Base-by-base conservation (phyloP, 2,888 invertebrate species). In the Clunio marinus region DNA sequence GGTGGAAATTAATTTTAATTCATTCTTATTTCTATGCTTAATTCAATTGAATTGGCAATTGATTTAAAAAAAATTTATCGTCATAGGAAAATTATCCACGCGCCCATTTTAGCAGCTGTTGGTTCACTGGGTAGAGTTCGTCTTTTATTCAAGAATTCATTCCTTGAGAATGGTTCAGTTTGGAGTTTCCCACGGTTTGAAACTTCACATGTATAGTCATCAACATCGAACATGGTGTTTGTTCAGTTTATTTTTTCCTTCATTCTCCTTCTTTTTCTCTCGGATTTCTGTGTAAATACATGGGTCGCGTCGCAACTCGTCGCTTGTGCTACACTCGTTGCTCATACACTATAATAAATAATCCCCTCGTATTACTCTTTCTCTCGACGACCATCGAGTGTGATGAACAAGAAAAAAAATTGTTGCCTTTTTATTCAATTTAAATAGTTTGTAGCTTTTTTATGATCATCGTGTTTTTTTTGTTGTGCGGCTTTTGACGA, bases 171-270 rank as follows among this genome's bases (percentile, higher is more conserved):
- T 63, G 37, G 63, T 37, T 63, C 37, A 22, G 63, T 37, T 63
- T 46, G 37, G 45, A 45, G 63, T 37, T 63, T 63, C 63, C 63
- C 63, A 63, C 63, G 63, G 63, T 63, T 63, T 63, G 63, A 63
- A 62, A 46, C 51, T 51, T 51, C 51, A 51, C 51, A 51, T 51
- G 51, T 51, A 51, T 51, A 51, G 51, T 22, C 51, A 51, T 51
- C 63, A 37, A 20, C 35, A 37, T 60, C 37, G 60, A 17, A 35
- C 60, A 60, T 63, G 45, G 63, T 63, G 46, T 63, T 63, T 63
- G 63, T 46, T 63, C 45, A 63, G 37, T 37, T 45, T 15, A 13
- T 62, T 37, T 46, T 37, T n/a, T n/a, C n/a, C n/a, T n/a, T n/a
- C n/a, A n/a, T n/a, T n/a, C n/a, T n/a, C n/a, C n/a, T n/a, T 37